A percentile compares a stretch with the other conserved stretches of the same genome.
Conservation (phyloP, 2,888 invertebrate species). For the Encarsia formosa region DNA sequence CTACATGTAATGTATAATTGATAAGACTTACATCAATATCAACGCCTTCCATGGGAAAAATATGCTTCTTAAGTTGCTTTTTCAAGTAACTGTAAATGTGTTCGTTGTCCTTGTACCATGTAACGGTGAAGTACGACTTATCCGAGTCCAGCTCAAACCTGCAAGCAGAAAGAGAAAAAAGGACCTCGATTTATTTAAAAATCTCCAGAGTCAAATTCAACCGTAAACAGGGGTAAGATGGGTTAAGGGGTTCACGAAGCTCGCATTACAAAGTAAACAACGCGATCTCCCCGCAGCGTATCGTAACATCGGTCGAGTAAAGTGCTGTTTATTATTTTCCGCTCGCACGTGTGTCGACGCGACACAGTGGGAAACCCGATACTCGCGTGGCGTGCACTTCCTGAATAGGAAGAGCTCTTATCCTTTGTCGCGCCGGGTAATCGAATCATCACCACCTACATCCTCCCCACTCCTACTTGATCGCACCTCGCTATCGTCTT, state of each 20-base stretch:
- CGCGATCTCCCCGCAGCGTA: not conserved
- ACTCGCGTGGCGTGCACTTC: not conserved
- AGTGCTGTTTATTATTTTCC: constrained; percentile 18
- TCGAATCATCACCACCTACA: constrained; percentile 6
- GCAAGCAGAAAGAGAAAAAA: constrained; percentile 41
- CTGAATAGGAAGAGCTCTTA: not conserved
- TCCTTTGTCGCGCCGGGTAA: constrained; percentile 12
- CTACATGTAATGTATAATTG: too few species aligned
- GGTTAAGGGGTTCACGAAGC: too few species aligned
- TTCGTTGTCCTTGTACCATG: constrained; percentile 55
- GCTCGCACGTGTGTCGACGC: not conserved
- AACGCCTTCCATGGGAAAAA: constrained; percentile 19
- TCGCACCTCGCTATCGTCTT: not conserved
- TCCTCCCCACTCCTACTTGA: not conserved
- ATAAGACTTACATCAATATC: constrained; percentile 27
- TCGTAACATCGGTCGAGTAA: constrained; percentile 1
- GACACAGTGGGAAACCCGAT: constrained; percentile 9
- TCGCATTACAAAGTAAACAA: not conserved
- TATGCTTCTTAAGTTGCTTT: constrained; percentile 30
- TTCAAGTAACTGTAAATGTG: constrained; percentile 53
- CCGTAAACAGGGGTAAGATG: too few species aligned
- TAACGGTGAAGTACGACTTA: constrained; percentile 52
- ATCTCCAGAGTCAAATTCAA: too few species aligned
- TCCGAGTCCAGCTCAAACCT: constrained; percentile 51
- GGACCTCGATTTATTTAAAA: not conserved